Percentiles rank a stretch among this genome's conserved stretches.
Conservation (phyloP, 1,140 invertebrate species). For the Drosophila sproati region DNA sequence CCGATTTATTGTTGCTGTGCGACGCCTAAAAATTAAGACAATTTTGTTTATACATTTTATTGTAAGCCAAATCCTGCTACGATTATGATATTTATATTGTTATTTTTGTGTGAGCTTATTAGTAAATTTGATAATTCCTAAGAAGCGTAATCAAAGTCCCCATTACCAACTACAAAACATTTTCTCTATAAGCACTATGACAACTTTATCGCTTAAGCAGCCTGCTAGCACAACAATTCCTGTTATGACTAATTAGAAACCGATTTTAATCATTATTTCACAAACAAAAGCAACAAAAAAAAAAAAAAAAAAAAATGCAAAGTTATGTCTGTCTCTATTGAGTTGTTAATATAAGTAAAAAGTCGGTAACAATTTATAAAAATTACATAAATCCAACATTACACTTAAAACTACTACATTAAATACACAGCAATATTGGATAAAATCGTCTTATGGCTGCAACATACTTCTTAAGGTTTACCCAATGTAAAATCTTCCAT, state of each 20-base stretch:
- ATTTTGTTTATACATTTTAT: slow-evolving; percentile 60
- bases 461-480: slow-evolving; percentile 16
- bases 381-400: slow-evolving; percentile 34
- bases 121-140: slow-evolving; percentile 32
- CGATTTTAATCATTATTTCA: slow-evolving; percentile 50
- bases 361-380: slow-evolving; percentile 53
- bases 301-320: neutral
- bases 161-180: slow-evolving; percentile 1
- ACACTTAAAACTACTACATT: slow-evolving; percentile 46
- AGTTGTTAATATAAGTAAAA: slow-evolving; percentile 41
- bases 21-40: slow-evolving; percentile 67
- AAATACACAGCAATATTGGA: slow-evolving; percentile 44
- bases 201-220: slow-evolving; percentile 41
- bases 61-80: slow-evolving; percentile 54
- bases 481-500: slow-evolving; percentile 24
- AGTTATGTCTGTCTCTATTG: slow-evolving; percentile 35
- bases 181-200: slow-evolving; percentile 33
- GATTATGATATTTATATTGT: slow-evolving; percentile 56
- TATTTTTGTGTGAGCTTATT: slow-evolving; percentile 48
- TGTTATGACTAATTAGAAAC: slow-evolving; percentile 27
- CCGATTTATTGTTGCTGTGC: slow-evolving; percentile 80
- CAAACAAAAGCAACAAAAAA: slow-evolving; percentile 7
- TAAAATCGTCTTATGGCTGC: slow-evolving; percentile 31
- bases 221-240: slow-evolving; percentile 21
- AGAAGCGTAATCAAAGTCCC: slow-evolving; percentile 16